Evolutionary conservation across 2,888 invertebrate species (phyloP).

Genomic region (Mystacides longicornis): DNA sequence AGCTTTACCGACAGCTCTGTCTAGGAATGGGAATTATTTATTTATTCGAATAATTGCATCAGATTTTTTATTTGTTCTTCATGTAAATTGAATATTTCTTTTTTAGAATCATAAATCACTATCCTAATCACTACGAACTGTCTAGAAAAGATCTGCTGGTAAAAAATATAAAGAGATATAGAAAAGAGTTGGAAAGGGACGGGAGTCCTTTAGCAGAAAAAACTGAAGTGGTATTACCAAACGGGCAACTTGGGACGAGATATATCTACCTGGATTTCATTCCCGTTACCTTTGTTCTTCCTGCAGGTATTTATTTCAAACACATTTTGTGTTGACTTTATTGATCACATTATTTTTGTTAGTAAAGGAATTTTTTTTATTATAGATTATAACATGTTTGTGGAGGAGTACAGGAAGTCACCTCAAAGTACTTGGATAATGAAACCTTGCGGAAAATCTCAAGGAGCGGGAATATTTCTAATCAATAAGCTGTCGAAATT

Average conservation of each 20-base stretch:
- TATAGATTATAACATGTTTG: constrained; percentile 90
- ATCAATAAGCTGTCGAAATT: constrained; percentile 92
- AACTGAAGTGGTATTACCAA: constrained; percentile 40
- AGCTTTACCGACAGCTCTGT: too few species aligned
- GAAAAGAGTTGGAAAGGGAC: constrained; percentile 87
- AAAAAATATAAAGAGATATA: constrained; percentile 90
- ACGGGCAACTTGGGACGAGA: constrained; percentile 60
- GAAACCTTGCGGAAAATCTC: constrained; percentile 94
- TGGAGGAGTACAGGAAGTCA: constrained; percentile 90
- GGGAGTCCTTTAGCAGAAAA: constrained; percentile 81
- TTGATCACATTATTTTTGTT: background rate
- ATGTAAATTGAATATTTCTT: too few species aligned
- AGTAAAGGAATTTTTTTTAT: too few species aligned
- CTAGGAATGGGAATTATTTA: background rate
- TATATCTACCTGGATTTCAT: constrained; percentile 86
- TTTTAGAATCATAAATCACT: constrained; percentile 83
- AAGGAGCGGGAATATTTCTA: constrained; percentile 90
- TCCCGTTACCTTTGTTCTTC: constrained; percentile 87
- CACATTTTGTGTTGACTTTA: background rate
- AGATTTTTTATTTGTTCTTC: too few species aligned
- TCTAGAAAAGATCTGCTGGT: constrained; percentile 94
- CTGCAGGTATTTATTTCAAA: constrained; percentile 49
- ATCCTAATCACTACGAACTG: constrained; percentile 92
- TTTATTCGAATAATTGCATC: background rate
- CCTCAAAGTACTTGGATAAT: constrained; percentile 96